Evolutionary conservation across 2,113 vertebrate species (phyloP).

Genomic region (Phylloscopus trochiloides): DNA sequence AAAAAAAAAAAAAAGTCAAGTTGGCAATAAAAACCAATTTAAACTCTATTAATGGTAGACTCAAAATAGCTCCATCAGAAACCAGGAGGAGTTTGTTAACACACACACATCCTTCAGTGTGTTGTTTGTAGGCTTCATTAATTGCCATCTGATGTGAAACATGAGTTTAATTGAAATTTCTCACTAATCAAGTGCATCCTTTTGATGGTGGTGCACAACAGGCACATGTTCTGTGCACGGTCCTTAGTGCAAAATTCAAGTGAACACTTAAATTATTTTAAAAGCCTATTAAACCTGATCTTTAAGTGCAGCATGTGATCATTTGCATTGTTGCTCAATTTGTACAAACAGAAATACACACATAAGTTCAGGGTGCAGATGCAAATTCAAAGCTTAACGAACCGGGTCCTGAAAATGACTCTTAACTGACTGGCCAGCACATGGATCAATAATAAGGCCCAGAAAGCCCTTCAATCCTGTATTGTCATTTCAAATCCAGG

Average conservation of each 20-base stretch:
- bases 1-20: background rate
- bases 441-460: background rate
- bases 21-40: background rate
- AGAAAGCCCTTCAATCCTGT: constrained; percentile 34
- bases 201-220: background rate
- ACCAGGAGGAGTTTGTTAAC: background rate
- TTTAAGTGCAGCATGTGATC: background rate
- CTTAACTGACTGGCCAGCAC: constrained; percentile 11
- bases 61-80: background rate
- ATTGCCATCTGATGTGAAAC: background rate
- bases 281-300: background rate
- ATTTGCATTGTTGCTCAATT: background rate
- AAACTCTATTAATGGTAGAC: background rate
- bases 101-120: background rate
- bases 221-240: background rate
- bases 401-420: background rate
- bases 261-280: background rate
- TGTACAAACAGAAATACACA: background rate
- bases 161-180: background rate
- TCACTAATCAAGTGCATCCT: background rate
- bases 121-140: background rate
- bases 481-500: constrained; percentile 39
- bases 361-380: background rate
- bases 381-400: constrained; percentile 56
- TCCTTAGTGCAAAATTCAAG: background rate